Base-by-base conservation (phyloP, 2,797 vertebrate genomes). In the Enteromius argenteus region DNA sequence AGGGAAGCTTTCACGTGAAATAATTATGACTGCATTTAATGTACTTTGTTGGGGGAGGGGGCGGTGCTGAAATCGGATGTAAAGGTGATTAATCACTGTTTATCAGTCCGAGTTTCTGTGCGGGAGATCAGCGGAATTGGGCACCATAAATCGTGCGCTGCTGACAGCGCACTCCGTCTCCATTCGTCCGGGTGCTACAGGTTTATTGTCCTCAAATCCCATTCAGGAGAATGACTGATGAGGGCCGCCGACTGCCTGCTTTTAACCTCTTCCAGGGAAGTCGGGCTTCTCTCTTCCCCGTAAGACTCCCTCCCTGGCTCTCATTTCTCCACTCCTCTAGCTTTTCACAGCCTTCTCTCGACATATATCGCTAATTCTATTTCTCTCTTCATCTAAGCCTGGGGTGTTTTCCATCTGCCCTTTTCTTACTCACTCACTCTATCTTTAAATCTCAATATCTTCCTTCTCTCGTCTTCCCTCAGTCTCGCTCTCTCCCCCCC, bases 181-280 rank as follows among this genome's bases (percentile, higher is more conserved):
- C 94, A 95, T 96, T 96, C 94, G 93, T 95, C 95, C 93, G 92
- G 91, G 93, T 91, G 94, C 95, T 94, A 95, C 94, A 94, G 94
- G 94, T 95, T 95, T 95, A 95, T 95, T 95, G 94, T 95, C 94
- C 94, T 95, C 94, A 95, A 95, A 96, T 94, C 94, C 95, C 93
- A 94, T 95, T 95, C 95, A 94, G 92, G 93, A 94, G 93, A 94
- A 95, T 95, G 95, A 96, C 94, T 92, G 94, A 96, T 96, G 95
- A 94, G 91, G 87, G 83, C 90, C 84, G 86, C 85, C 86, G 86
- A 89, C 90, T 87, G 88, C 86, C 88, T 88, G 88, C 91, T 90
- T 89, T 91, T 90, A 91, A 90, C 87, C 88, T 89, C 88, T 89
- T 89, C 87, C 86, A 86, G 82, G 88, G 88, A 86, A 90, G 89